These are phyloP conservation scores for Cacatua alba DNA, from an alignment of 2,113 vertebrate genomes.

Conservation along the genomic window DNA sequence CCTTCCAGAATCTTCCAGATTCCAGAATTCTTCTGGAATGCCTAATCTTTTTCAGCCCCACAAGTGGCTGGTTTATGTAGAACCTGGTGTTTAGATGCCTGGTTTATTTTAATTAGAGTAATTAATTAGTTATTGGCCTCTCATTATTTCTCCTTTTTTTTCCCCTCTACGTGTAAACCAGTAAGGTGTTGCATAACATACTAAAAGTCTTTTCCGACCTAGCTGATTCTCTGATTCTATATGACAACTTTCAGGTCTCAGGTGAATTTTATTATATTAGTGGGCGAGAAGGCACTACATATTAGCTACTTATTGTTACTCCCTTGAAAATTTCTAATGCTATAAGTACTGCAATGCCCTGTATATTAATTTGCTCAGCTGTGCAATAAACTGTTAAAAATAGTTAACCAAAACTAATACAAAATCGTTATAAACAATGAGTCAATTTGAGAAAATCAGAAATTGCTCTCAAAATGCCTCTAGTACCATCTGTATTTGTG, in stretches of 20 bases:
- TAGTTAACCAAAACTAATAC: not conserved
- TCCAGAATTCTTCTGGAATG: not conserved
- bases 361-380: not conserved
- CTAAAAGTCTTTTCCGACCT: not conserved
- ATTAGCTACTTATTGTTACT: not conserved
- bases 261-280: not conserved
- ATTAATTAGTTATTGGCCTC: not conserved
- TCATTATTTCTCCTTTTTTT: not conserved
- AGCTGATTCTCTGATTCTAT: not conserved
- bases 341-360: not conserved
- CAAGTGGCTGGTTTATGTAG: not conserved
- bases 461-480: not conserved
- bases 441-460: not conserved
- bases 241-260: not conserved
- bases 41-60: not conserved
- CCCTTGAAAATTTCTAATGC: not conserved
- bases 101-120: not conserved
- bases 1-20: not conserved
- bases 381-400: not conserved
- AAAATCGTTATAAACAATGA: not conserved
- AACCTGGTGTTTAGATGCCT: not conserved
- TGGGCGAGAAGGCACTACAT: not conserved
- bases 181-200: not conserved
- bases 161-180: not conserved
- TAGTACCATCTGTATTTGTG: not conserved